Conservation (phyloP, 2,888 invertebrate genomes). For the Diogma glabrata region DNA sequence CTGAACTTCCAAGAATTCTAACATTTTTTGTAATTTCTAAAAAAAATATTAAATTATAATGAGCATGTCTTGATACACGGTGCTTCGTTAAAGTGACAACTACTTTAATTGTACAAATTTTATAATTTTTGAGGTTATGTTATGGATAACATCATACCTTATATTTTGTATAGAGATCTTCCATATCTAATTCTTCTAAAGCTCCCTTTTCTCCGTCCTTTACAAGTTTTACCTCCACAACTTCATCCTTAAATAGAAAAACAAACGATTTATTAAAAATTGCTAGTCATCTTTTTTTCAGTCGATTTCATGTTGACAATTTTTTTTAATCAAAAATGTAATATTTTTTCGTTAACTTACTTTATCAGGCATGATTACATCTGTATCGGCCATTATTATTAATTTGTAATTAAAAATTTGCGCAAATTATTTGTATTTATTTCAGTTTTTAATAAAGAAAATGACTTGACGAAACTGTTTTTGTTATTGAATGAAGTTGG, state of each 20-base stretch:
- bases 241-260: conserved; percentile 46
- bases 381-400: conserved; percentile 65
- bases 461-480: neutral
- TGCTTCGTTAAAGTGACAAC: neutral
- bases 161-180: conserved; percentile 91
- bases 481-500: conserved; percentile 6
- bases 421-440: neutral
- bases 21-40: conserved; percentile 87
- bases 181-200: conserved; percentile 73
- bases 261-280: neutral
- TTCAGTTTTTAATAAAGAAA: neutral
- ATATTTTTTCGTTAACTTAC: conserved; percentile 38
- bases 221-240: conserved; percentile 50
- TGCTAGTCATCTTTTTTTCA: neutral
- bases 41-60: conserved; percentile 11
- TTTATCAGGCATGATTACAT: conserved; percentile 67
- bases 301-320: neutral
- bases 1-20: conserved; percentile 96
- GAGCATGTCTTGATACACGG: too few relatives aligned
- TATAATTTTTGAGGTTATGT: conserved; percentile 14
- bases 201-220: conserved; percentile 53
- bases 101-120: too few relatives aligned
- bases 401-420: conserved; percentile 1
- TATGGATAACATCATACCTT: conserved; percentile 48
- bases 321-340: conserved; percentile 3